A percentile compares a stretch with the other conserved stretches of the same genome.
Evolutionary conservation across 1,140 invertebrate species (phyloP).

Genomic region (Trachymyrmex septentrionalis): DNA sequence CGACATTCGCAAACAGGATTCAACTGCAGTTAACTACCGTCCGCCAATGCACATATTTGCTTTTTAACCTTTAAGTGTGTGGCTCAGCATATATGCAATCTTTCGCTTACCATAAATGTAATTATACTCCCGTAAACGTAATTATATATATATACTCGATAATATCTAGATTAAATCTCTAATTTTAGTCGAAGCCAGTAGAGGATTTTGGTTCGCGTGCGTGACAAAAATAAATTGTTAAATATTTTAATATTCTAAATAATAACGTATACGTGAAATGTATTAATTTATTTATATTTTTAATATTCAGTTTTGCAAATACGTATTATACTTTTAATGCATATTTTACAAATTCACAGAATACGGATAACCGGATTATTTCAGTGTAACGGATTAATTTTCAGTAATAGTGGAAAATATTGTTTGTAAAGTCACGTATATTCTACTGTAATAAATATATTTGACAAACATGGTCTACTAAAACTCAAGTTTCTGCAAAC

Average conservation of each 20-base stretch:
- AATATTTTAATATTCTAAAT: neutral
- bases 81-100: slow-evolving; percentile 8
- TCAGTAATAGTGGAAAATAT: neutral
- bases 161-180: slow-evolving; percentile 41
- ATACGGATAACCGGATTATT: neutral
- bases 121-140: slow-evolving; percentile 36
- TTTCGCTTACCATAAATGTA: slow-evolving; percentile 41
- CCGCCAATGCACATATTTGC: slow-evolving; percentile 34
- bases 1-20: slow-evolving; percentile 39
- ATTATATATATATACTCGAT: neutral
- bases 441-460: slow-evolving; percentile 3
- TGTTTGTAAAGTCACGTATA: neutral
- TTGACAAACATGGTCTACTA: neutral
- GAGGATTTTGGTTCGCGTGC: neutral
- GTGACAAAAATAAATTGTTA: slow-evolving; percentile 1
- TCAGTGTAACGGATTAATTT: slow-evolving; percentile 40
- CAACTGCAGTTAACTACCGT: slow-evolving; percentile 20
- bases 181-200: neutral
- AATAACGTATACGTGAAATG: neutral
- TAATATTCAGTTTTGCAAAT: too few species aligned
- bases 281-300: slow-evolving; percentile 22
- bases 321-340: neutral
- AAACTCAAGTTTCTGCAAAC: neutral
- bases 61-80: slow-evolving; percentile 49
- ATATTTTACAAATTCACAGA: neutral